Conservation (phyloP, 2,888 invertebrate species). For the Erebia ligea region DNA sequence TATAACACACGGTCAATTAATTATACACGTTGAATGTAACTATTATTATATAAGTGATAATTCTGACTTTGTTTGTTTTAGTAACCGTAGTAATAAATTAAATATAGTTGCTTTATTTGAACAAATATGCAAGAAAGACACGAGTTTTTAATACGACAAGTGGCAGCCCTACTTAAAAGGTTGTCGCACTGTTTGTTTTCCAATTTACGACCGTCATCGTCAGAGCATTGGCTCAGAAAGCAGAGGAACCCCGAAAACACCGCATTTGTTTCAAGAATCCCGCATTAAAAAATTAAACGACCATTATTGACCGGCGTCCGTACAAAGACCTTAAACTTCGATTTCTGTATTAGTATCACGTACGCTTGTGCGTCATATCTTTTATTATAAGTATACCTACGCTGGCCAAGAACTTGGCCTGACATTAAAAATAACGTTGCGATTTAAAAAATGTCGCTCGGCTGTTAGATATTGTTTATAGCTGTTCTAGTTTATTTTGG, state of each 20-base stretch:
- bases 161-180: slow-evolving; percentile 31
- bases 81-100: too few relatives aligned
- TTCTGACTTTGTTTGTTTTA: too few relatives aligned
- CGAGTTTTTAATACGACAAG: background rate
- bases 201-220: slow-evolving; percentile 31
- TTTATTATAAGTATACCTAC: slow-evolving; percentile 7
- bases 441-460: background rate
- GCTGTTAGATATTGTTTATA: too few relatives aligned
- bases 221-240: slow-evolving; percentile 27
- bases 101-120: background rate
- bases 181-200: slow-evolving; percentile 39
- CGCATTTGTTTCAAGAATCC: slow-evolving; percentile 14
- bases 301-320: slow-evolving; percentile 26
- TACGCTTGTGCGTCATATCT: slow-evolving; percentile 30
- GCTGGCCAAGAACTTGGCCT: slow-evolving; percentile 38
- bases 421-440: slow-evolving; percentile 33
- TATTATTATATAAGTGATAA: too few relatives aligned
- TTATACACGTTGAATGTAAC: too few relatives aligned
- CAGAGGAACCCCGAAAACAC: slow-evolving; percentile 6
- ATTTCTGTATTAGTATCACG: slow-evolving; percentile 35
- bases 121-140: background rate
- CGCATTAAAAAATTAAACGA: slow-evolving; percentile 17
- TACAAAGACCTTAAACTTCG: slow-evolving; percentile 35
- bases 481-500: too few relatives aligned
- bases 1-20: background rate